Evolutionary conservation across 2,797 vertebrate genomes (phyloP).

Genomic region (Pseudopleuronectes americanus): DNA sequence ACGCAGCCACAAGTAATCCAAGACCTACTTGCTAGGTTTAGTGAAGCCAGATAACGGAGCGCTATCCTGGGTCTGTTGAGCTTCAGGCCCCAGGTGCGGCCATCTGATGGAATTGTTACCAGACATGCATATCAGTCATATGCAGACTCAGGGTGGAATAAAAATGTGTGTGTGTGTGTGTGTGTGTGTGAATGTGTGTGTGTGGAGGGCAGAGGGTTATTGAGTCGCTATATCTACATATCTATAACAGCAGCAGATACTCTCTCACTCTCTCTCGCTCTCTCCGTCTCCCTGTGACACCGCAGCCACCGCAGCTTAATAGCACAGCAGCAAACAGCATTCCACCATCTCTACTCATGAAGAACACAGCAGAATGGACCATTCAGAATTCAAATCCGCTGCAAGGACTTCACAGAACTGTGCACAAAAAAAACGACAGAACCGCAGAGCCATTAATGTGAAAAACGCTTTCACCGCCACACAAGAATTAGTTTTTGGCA

Average conservation of each 20-base stretch:
- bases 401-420: background rate
- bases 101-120: slow-evolving; percentile 1
- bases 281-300: background rate
- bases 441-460: background rate
- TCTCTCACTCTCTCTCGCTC: slow-evolving; percentile 5
- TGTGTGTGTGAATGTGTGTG: slow-evolving; percentile 1
- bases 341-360: slow-evolving; percentile 38
- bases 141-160: background rate
- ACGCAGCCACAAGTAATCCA: no score
- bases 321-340: slow-evolving; percentile 14
- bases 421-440: background rate
- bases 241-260: slow-evolving; percentile 25
- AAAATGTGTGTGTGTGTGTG: slow-evolving; percentile 2
- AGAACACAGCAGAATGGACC: slow-evolving; percentile 30
- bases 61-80: no score
- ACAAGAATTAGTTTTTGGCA: background rate
- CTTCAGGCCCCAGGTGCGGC: background rate
- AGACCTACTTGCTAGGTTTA: no score
- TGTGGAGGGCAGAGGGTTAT: background rate
- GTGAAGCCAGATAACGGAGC: no score
- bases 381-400: slow-evolving; percentile 42
- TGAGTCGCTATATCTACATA: slow-evolving; percentile 16
- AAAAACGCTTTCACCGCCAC: background rate
- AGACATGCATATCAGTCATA: background rate
- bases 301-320: slow-evolving; percentile 24